phyloP scores from a whole-genome alignment of 2,797 vertebrate species.

The Scleropages formosus region DNA sequence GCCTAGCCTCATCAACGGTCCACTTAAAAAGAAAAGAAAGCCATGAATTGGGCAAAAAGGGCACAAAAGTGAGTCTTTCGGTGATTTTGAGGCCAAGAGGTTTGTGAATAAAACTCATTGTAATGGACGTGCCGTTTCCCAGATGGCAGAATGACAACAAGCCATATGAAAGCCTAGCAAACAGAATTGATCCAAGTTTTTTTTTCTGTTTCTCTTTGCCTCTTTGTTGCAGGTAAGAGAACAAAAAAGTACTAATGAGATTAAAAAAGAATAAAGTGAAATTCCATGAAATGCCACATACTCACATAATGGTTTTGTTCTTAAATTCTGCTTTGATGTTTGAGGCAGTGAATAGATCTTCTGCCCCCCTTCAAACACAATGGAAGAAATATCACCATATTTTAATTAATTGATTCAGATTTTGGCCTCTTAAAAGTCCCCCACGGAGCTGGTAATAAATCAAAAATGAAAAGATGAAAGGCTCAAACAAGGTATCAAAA shows the following conservation, averaged over 20 bases:
- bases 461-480: slow-evolving; percentile 57
- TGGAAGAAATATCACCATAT: slow-evolving; percentile 66
- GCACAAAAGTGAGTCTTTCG: slow-evolving; percentile 67
- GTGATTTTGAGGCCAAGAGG: slow-evolving; percentile 66
- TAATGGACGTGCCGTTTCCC: slow-evolving; percentile 77
- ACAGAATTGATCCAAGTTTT: slow-evolving; percentile 75
- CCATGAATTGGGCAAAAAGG: slow-evolving; percentile 70
- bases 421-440: slow-evolving; percentile 57
- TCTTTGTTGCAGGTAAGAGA: slow-evolving; percentile 68
- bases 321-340: slow-evolving; percentile 58
- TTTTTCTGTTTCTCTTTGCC: slow-evolving; percentile 50
- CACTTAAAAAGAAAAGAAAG: slow-evolving; percentile 83
- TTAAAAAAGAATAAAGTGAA: slow-evolving; percentile 63
- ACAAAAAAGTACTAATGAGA: slow-evolving; percentile 69
- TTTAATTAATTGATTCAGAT: slow-evolving; percentile 62
- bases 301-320: slow-evolving; percentile 56
- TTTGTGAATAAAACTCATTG: slow-evolving; percentile 76
- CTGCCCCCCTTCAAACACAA: slow-evolving; percentile 41
- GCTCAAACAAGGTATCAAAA: slow-evolving; percentile 53
- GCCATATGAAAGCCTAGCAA: slow-evolving; percentile 72
- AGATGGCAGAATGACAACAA: slow-evolving; percentile 87
- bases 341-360: slow-evolving; percentile 40
- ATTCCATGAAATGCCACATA: slow-evolving; percentile 53
- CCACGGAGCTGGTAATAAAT: slow-evolving; percentile 56
- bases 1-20: slow-evolving; percentile 88